These are phyloP conservation scores for Fragum sueziense DNA, from an alignment of 2,888 invertebrate genomes.

Conservation along the genomic window DNA sequence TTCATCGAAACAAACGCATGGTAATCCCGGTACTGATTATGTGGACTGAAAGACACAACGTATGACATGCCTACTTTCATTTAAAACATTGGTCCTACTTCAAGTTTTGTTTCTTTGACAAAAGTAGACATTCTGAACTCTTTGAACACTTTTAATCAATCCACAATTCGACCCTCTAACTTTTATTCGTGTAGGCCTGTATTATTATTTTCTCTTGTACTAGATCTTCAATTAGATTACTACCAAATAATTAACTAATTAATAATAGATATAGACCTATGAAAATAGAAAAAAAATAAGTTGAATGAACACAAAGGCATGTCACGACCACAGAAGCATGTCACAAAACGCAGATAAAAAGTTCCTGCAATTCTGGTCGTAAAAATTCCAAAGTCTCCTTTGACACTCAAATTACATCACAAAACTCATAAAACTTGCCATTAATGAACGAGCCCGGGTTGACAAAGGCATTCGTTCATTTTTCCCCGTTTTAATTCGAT, in stretches of 20 bases:
- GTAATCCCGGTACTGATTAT: background rate
- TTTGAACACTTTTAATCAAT: background rate
- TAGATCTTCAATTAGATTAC: too few relatives aligned
- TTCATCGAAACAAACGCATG: background rate
- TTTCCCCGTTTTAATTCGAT: conserved; percentile 17
- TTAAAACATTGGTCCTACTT: background rate
- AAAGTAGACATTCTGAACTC: background rate
- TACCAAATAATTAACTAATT: too few relatives aligned
- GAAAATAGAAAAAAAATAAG: too few relatives aligned
- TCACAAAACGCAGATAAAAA: background rate
- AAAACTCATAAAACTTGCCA: background rate
- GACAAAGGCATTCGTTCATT: conserved; percentile 17
- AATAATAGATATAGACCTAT: too few relatives aligned
- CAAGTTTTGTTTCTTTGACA: background rate
- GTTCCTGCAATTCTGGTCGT: background rate
- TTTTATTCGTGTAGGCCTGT: too few relatives aligned
- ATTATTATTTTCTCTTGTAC: too few relatives aligned
- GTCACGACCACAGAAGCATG: too few relatives aligned
- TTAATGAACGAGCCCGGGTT: background rate
- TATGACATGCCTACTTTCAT: too few relatives aligned
- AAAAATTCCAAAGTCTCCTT: background rate
- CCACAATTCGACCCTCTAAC: background rate
- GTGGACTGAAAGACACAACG: too few relatives aligned
- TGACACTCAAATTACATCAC: background rate
- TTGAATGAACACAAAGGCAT: too few relatives aligned